Base-by-base conservation (phyloP, 1,140 invertebrate species). In the Frieseomelitta varia region DNA sequence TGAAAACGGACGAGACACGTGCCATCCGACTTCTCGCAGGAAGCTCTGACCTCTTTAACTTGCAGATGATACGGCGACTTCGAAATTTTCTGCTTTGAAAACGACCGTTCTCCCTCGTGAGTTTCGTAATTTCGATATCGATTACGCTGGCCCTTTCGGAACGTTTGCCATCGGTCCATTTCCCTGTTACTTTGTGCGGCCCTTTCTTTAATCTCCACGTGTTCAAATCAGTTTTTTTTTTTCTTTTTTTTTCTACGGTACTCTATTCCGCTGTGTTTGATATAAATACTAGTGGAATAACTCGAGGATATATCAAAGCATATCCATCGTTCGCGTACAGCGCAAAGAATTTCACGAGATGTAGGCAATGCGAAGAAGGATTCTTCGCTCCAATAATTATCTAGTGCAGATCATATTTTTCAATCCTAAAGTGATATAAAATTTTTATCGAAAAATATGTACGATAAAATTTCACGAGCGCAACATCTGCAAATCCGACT, bases 41-140 rank as follows among this genome's bases (percentile, higher is more conserved):
- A n/a, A 19, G 17, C 11, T 30, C 14, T 8, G 21, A 21, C 11
- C 53, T 27, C 27, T 65, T 67, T 77, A 76, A 61, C 34, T 77
- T 77, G 58, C 74, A 76, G 8, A 47, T 76, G 17, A 51, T 30
- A 24, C 14, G 24, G 14, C 30, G 30, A 58, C 15, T 53, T 53
- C 4, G 56, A n/a, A 56, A n/a, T 58, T 76, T 39, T 58, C 58
- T 21, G 39, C 30, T n/a, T 61, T 14, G 56, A 58, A 47, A 61
- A 61, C 58, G 39, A 63, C 47, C 51, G n/a, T n/a, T 11, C 8
- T 39, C 34, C 12, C 34, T 61, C 56, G 14, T 30, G 30, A 4
- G 4, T 77, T 19, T 17, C 17, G 58, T 77, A 47, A 77, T 77
- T 77, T 77, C 74, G 21, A 63, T 77, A 21, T 76, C 55, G 53